These are phyloP conservation scores for Herpetotheres cachinnans DNA, from an alignment of 2,113 vertebrate species.

Conservation along the genomic window DNA sequence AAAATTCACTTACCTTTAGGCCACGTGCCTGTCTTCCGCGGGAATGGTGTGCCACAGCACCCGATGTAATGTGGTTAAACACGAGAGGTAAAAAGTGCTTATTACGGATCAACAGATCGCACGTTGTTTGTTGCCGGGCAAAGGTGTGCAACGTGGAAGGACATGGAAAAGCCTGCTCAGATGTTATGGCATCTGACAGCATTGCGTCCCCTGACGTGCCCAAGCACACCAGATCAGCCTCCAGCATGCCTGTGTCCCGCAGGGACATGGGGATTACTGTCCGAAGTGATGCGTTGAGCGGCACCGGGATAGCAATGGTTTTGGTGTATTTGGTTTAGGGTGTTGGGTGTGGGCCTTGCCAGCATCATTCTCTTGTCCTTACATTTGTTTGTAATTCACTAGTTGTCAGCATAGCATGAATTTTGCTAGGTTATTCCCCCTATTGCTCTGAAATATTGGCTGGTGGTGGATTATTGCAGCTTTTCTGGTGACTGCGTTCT, in stretches of 20 bases:
- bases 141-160: neutral
- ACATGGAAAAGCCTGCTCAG: neutral
- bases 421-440: neutral
- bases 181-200: accelerated
- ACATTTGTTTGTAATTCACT: neutral
- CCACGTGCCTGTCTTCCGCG: accelerated
- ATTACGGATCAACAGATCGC: neutral
- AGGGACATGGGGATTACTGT: neutral
- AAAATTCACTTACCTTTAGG: neutral
- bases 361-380: accelerated
- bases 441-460: neutral
- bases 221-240: neutral
- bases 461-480: neutral
- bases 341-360: neutral
- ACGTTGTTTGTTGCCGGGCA: neutral
- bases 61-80: neutral
- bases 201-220: accelerated
- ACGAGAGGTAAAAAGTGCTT: accelerated
- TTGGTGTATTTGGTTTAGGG: neutral
- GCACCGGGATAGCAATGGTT: accelerated
- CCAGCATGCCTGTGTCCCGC: too few relatives aligned
- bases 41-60: neutral
- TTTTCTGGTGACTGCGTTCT: neutral
- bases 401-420: neutral
- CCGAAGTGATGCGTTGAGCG: accelerated